phyloP scores from a whole-genome alignment of 2,113 vertebrate genomes.

The Lagopus muta region DNA sequence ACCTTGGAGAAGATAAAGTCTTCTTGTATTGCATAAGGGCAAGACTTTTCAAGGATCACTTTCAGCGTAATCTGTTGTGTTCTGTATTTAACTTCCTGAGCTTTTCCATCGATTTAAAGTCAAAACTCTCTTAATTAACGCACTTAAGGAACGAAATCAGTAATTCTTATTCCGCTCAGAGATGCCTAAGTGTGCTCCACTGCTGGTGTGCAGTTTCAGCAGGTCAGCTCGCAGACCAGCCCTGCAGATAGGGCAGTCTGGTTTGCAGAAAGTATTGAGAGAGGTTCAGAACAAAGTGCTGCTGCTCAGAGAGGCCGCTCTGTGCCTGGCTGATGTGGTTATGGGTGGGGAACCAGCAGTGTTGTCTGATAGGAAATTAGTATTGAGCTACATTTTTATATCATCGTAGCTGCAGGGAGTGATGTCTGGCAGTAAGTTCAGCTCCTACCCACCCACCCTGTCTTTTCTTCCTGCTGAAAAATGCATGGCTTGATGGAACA shows the following conservation, averaged over 20 bases:
- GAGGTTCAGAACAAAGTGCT: background rate
- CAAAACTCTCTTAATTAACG: background rate
- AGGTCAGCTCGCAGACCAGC: background rate
- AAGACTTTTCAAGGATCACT: slow-evolving; percentile 37
- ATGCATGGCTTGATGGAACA: slow-evolving; percentile 6
- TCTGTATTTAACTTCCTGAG: slow-evolving; percentile 33
- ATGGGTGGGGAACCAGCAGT: background rate
- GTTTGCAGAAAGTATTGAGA: background rate
- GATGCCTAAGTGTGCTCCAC: background rate
- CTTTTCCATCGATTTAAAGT: background rate
- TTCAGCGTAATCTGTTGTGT: slow-evolving; percentile 46
- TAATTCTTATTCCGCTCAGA: background rate
- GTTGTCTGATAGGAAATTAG: background rate
- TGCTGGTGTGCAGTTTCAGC: background rate
- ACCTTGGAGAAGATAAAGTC: slow-evolving; percentile 31
- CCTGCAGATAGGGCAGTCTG: background rate
- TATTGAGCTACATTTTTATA: slow-evolving; percentile 44
- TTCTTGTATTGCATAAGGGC: background rate
- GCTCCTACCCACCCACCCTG: background rate
- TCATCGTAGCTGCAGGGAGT: slow-evolving; percentile 25
- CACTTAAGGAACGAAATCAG: background rate
- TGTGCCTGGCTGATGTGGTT: background rate
- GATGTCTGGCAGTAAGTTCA: slow-evolving; percentile 36
- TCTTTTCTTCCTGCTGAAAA: background rate
- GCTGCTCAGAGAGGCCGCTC: background rate